Evolutionary conservation across 2,888 invertebrate genomes (phyloP), one percentile per base, ranked within the genome.

Genomic region (Abscondita cerata): DNA sequence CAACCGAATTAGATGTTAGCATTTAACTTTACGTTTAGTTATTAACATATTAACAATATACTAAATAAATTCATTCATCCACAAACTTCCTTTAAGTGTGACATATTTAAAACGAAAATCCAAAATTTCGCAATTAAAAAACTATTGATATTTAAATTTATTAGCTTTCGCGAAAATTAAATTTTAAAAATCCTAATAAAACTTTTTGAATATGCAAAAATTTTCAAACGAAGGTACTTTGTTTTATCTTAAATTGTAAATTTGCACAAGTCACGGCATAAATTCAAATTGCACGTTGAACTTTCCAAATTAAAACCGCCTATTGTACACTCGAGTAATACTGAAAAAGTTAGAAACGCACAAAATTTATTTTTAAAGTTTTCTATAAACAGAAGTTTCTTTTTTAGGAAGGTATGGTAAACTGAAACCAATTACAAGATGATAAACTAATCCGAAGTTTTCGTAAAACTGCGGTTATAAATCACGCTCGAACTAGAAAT

Each of bases 401-500:
- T 19, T 31, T 31, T 15, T 15, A 15, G 47, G 25, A 44, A 50
- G 48, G 40, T 50, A 48, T 40, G 34, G 51, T 60, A 60, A 61
- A 51, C 38, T 25, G 51, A 20, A 46, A 52, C 55, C 60, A 61
- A 61, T 61, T 61, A 61, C 55, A 61, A 57, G 57, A 57, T 52
- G 55, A 61, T 61, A 61, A 61, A 61, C 55, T 61, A 61, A 61
- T 61, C 60, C 55, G 40, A 61, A 61, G 48, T 61, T 61, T 56
- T 54, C 55, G 55, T 61, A 61, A 61, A 61, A 55, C 55, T 50
- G 52, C 38, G 38, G 51, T 52, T 25, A 55, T 61, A 61, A 56
- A 61, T 61, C 60, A 61, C 50, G 60, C 60, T 61, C 55, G 55
- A 61, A 61, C 60, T 61, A 55, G 60, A 56, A 61, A 61, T 61